phyloP scores from a whole-genome alignment of 2,888 invertebrate genomes.

The Dolichopus griseipennis region DNA sequence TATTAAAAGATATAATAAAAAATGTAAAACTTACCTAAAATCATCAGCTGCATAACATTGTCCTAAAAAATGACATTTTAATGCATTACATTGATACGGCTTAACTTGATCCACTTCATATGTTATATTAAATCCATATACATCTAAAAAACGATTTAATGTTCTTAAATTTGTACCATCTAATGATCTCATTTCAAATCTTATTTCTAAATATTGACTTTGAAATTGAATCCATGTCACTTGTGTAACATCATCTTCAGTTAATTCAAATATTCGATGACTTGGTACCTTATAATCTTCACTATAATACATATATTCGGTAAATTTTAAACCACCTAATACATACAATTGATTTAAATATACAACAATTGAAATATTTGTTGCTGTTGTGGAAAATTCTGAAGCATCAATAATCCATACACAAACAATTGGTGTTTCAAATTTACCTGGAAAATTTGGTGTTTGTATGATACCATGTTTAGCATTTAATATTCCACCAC shows the following conservation, averaged over 20 bases:
- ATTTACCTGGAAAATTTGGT: slow-evolving; percentile 74
- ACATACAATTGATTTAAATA: slow-evolving; percentile 85
- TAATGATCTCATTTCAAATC: slow-evolving; percentile 59
- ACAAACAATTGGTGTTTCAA: slow-evolving; percentile 73
- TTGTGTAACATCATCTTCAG: slow-evolving; percentile 64
- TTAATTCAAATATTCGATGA: slow-evolving; percentile 57
- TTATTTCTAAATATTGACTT: slow-evolving; percentile 69
- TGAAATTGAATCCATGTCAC: slow-evolving; percentile 53
- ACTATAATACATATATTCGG: slow-evolving; percentile 67
- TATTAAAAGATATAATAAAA: too few relatives aligned
- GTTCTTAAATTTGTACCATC: slow-evolving; percentile 79
- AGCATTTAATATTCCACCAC: slow-evolving; percentile 58
- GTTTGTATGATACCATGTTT: slow-evolving; percentile 67
- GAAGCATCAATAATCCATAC: slow-evolving; percentile 83
- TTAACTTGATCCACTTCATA: slow-evolving; percentile 63
- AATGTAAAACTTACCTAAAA: slow-evolving; percentile 55
- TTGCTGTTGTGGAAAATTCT: slow-evolving; percentile 43
- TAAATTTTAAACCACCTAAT: slow-evolving; percentile 65
- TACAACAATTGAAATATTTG: slow-evolving; percentile 66
- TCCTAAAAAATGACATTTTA: slow-evolving; percentile 76
- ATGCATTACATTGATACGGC: slow-evolving; percentile 61
- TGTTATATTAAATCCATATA: slow-evolving; percentile 87
- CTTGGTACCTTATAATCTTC: slow-evolving; percentile 59
- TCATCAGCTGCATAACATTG: slow-evolving; percentile 66
- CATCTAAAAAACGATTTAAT: slow-evolving; percentile 67